Percentiles rank a stretch among this genome's conserved stretches.
Conservation (phyloP, 2,888 invertebrate genomes). For the Orchesella flavescens region DNA sequence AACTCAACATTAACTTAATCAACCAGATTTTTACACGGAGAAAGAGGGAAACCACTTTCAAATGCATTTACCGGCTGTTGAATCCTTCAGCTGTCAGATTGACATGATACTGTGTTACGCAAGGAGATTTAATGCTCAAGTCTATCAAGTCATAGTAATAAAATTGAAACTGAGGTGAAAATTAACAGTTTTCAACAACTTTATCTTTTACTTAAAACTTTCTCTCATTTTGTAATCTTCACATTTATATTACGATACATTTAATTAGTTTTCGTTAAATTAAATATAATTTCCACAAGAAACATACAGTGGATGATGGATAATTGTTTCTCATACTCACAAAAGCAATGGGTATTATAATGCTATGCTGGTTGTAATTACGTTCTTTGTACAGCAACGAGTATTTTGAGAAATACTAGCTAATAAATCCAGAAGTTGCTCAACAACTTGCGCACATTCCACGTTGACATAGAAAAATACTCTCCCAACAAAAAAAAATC, state of each 20-base stretch:
- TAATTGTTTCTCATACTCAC: too few relatives aligned
- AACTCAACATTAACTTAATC: background rate
- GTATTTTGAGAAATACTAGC: background rate
- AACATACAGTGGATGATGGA: too few relatives aligned
- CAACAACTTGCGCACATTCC: background rate
- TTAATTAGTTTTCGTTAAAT: too few relatives aligned
- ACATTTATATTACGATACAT: too few relatives aligned
- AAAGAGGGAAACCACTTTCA: background rate
- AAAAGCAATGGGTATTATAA: too few relatives aligned
- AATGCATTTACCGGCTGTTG: background rate
- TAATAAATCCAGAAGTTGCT: slow-evolving; percentile 2
- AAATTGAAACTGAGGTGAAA: background rate
- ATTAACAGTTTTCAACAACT: background rate
- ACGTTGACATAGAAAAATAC: background rate
- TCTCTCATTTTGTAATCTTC: background rate
- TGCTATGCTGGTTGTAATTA: too few relatives aligned
- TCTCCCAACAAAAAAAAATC: background rate
- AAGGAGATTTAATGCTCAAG: background rate
- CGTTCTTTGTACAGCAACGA: too few relatives aligned
- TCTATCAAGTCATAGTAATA: background rate
- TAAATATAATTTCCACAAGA: too few relatives aligned
- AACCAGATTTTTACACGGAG: background rate
- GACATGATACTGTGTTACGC: slow-evolving; percentile 30
- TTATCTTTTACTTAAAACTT: background rate
- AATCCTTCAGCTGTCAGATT: slow-evolving; percentile 13